phyloP scores from a whole-genome alignment of 23 tunicate species.

The Trididemnum nubilum region DNA sequence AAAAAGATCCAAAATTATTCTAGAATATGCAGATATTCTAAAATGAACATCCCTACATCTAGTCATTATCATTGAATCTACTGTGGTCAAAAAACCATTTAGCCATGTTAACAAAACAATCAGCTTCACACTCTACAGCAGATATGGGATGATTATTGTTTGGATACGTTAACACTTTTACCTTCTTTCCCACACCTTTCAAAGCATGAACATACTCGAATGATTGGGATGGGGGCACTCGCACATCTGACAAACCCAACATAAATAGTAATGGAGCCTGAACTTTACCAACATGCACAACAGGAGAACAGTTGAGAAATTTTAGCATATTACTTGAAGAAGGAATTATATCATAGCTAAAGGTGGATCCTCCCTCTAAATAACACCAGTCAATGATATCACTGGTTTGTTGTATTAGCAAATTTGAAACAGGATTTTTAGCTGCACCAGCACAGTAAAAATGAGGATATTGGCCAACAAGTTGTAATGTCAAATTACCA shows the following conservation, averaged over 20 bases:
- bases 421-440: conserved; percentile 84
- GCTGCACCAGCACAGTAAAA: conserved; percentile 71
- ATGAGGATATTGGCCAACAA: conserved; percentile 87
- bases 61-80: no score
- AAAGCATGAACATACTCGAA: conserved; percentile 52
- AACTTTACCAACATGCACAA: conserved; percentile 38
- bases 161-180: conserved; percentile 51
- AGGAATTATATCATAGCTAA: conserved; percentile 22
- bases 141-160: conserved; percentile 75
- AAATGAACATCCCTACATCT: no score
- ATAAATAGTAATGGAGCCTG: conserved; percentile 77
- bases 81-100: conserved; percentile 58
- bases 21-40: no score
- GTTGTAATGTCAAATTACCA: conserved; percentile 91
- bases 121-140: conserved; percentile 72
- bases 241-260: conserved; percentile 65
- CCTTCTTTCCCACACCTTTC: conserved; percentile 43
- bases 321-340: conserved; percentile 4
- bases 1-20: no score
- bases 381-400: conserved; percentile 93
- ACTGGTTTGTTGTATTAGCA: conserved; percentile 43
- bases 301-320: conserved; percentile 73
- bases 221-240: conserved; percentile 90
- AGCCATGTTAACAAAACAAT: conserved; percentile 86
- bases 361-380: conserved; percentile 50